These are phyloP conservation scores for Prochilodus magdalenae DNA, from an alignment of 2,113 vertebrate genomes.

Conservation along the genomic window DNA sequence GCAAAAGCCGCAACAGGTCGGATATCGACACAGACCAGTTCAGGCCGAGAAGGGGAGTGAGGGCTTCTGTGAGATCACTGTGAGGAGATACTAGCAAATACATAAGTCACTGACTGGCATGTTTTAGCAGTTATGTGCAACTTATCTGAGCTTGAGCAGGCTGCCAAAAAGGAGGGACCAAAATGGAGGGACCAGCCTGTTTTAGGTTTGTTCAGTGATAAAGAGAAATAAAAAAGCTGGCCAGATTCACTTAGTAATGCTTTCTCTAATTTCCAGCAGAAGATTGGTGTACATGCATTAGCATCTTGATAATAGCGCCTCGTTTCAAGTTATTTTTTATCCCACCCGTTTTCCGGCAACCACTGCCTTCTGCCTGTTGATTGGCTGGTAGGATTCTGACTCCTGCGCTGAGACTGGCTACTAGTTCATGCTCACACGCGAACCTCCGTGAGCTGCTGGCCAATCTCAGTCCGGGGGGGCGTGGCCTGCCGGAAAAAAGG, in stretches of 20 bases:
- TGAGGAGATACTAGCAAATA: neutral
- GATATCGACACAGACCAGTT: neutral
- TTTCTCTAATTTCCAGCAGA: neutral
- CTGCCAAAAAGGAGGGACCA: neutral
- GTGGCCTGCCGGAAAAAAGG: neutral
- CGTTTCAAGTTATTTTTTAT: neutral
- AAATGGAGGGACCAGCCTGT: no score
- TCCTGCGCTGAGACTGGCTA: neutral
- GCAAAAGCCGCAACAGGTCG: constrained; percentile 1
- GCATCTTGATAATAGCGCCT: neutral
- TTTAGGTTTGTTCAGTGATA: neutral
- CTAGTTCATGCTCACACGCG: neutral
- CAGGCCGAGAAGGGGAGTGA: neutral
- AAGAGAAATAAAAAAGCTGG: neutral
- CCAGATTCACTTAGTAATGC: neutral
- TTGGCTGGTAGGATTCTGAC: neutral
- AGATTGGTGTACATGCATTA: neutral
- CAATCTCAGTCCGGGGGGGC: neutral
- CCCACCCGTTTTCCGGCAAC: neutral
- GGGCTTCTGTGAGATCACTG: neutral
- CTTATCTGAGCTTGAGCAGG: neutral
- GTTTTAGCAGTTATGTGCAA: neutral
- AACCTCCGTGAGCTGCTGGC: neutral
- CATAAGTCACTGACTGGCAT: neutral
- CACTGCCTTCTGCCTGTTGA: neutral